Conservation (phyloP, 2,113 vertebrate genomes). For the Vulpes vulpes region DNA sequence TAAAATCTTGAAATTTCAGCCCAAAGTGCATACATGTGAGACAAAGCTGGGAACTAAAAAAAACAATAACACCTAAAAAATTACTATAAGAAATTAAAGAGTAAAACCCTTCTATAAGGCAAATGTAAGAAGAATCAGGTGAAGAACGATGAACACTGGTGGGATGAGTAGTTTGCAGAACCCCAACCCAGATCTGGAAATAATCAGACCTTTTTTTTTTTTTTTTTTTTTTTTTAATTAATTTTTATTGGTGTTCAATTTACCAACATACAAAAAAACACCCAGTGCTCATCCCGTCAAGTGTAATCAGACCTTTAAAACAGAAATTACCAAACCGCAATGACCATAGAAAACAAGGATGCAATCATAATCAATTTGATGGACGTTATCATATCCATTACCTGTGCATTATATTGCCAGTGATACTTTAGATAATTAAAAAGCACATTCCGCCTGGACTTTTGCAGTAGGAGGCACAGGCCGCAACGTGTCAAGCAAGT, state of each 20-base stretch:
- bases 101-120: background rate
- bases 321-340: background rate
- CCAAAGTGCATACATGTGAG: background rate
- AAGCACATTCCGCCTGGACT: background rate
- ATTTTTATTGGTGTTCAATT: too few species aligned
- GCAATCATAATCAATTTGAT: background rate
- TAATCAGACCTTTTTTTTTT: background rate
- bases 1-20: background rate
- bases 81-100: background rate
- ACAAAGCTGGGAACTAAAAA: background rate
- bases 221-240: too few species aligned
- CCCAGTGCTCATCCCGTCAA: too few species aligned
- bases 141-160: background rate
- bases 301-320: background rate
- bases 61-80: background rate
- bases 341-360: background rate
- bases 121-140: background rate
- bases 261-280: too few species aligned
- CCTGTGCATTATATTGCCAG: background rate
- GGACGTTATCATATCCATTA: too few species aligned
- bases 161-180: background rate
- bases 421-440: background rate
- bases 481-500: background rate
- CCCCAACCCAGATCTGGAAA: background rate
- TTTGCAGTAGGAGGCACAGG: rapidly evolving